Evolutionary conservation across 2,113 vertebrate genomes (phyloP), one percentile per base, ranked within the genome.

Genomic region (Lutjanus erythropterus): DNA sequence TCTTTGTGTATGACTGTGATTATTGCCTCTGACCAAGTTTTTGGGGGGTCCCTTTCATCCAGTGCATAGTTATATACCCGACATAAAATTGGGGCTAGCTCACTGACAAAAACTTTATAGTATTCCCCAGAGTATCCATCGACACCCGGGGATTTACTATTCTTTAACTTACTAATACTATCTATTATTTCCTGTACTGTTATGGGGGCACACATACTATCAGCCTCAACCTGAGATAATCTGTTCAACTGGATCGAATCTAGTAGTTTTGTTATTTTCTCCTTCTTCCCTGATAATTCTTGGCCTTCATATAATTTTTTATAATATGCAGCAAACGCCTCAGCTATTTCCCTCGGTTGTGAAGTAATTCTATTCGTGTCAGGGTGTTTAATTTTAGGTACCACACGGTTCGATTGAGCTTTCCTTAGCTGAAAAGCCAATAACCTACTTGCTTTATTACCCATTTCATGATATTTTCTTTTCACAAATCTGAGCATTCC

Each of bases 261-360:
- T 18, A 65, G 7, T 4, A 65, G 12, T 25, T 65, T 41, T 21
- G 37, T 25, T 35, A 58, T 21, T 59, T 60, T 47, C 25, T 72
- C 25, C 19, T 65, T 14, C 27, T 47, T 65, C 37, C 16, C n/a
- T 31, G 10, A 1, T 27, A 46, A 11, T 46, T 65, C 25, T 47
- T 65, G 62, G 12, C 41, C 62, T 31, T 65, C 37, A 66, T 66
- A 47, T n/a, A 42, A 47, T 33, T 49, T 42, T 47, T 49, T 42
- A 49, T 33, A 33, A 5, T 31, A 66, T 47, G 39, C 23, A 27
- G 64, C 64, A 66, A 66, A 66, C 0, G 44, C 27, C n/a, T 66
- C 42, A 31, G 62, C 23, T n/a, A 66, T 15, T 47, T 66, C 62
- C 49, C 31, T 64, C 3, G 39, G 39, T 37, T 44, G 23, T 2